Evolutionary conservation across 1,140 invertebrate genomes (phyloP).

Genomic region (Trachelipus rathkii): DNA sequence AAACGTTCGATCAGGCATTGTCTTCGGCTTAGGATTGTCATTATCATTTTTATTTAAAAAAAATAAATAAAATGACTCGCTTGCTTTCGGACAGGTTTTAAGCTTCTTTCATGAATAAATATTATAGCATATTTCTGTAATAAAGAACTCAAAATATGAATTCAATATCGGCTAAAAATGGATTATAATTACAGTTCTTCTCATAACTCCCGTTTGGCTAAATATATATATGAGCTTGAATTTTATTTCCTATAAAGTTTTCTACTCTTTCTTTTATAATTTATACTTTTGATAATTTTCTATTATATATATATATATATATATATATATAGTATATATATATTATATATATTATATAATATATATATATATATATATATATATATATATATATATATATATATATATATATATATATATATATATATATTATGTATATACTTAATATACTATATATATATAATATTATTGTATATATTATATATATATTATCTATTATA

Average conservation of each 20-base stretch:
- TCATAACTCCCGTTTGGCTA: no score
- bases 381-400: neutral
- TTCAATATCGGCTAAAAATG: neutral
- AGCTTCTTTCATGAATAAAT: neutral
- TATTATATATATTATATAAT: neutral
- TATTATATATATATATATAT: slow-evolving; percentile 7
- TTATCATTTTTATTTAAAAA: no score
- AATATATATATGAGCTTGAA: no score
- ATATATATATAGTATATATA: neutral
- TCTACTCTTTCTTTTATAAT: no score
- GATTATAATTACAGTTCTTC: neutral
- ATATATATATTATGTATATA: neutral
- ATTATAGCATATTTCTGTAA: neutral
- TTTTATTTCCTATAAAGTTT: no score
- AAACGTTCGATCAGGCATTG: neutral
- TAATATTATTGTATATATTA: neutral
- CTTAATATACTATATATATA: slow-evolving; percentile 1
- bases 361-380: neutral
- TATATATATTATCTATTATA: neutral
- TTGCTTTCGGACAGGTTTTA: no score
- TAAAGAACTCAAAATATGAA: slow-evolving; percentile 1
- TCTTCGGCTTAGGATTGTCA: neutral
- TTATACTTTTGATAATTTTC: no score
- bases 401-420: no score
- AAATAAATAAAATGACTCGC: no score